Conservation (phyloP, 2,888 invertebrate genomes). For the Cantharis flavilabris region DNA sequence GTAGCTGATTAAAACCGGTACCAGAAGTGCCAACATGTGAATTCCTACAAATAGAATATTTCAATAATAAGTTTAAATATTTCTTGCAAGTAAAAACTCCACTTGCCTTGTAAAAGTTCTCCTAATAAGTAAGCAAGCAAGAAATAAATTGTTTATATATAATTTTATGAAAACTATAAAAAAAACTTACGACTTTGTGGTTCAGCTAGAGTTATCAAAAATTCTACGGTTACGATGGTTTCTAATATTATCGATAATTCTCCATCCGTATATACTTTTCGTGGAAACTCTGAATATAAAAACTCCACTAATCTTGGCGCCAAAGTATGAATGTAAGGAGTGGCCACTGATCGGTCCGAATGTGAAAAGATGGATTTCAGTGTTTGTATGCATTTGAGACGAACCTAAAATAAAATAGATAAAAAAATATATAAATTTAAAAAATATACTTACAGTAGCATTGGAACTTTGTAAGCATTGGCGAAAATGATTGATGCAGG, state of each 20-base stretch:
- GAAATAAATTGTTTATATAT: conserved; percentile 10
- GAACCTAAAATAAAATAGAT: conserved; percentile 58
- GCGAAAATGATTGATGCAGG: conserved; percentile 90
- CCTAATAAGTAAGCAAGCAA: conserved; percentile 50
- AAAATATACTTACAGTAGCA: conserved; percentile 57
- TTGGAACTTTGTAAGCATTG: conserved; percentile 76
- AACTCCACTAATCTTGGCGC: conserved; percentile 80
- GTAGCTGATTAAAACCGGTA: conserved; percentile 88
- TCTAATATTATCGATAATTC: conserved; percentile 75
- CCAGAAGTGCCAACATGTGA: conserved; percentile 85
- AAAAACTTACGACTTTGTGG: conserved; percentile 74
- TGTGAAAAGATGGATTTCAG: conserved; percentile 77
- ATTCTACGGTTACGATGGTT: conserved; percentile 75
- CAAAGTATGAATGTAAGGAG: conserved; percentile 80
- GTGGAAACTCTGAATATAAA: conserved; percentile 67
- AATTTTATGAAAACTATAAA: not conserved
- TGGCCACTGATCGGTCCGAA: conserved; percentile 69
- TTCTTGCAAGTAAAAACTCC: not conserved
- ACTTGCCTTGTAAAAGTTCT: conserved; percentile 63
- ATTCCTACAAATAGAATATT: conserved; percentile 67
- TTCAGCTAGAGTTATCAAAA: conserved; percentile 73
- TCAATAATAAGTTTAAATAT: conserved; percentile 7
- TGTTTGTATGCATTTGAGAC: conserved; percentile 78
- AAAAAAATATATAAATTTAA: too few relatives aligned
- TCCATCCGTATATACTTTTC: conserved; percentile 65